phyloP scores from a whole-genome alignment of 2,113 vertebrate genomes.

The Pyxicephalus adspersus region DNA sequence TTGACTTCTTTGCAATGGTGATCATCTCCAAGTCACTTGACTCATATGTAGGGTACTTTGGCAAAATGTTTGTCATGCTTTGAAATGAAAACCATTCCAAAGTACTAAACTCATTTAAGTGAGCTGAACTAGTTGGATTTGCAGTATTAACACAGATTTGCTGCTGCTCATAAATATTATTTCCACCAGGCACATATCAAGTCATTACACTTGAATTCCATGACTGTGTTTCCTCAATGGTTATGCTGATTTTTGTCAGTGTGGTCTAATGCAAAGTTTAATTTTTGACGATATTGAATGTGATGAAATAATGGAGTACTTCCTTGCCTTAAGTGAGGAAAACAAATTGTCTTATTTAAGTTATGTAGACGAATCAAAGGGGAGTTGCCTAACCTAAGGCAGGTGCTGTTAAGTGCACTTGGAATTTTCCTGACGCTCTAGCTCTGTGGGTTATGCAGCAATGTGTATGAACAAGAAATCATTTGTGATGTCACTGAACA shows the following conservation, averaged over 20 bases:
- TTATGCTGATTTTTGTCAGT: conserved; percentile 67
- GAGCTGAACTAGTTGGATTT: conserved; percentile 43
- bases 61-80: not conserved
- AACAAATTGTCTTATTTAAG: conserved; percentile 77
- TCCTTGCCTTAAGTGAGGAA: conserved; percentile 79
- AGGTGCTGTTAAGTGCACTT: conserved; percentile 56
- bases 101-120: not conserved
- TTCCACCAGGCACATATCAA: conserved; percentile 62
- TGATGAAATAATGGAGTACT: conserved; percentile 79
- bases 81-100: not conserved
- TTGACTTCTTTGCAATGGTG: not conserved
- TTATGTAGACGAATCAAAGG: conserved; percentile 96
- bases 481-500: conserved; percentile 78
- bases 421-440: conserved; percentile 9
- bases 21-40: conserved; percentile 7
- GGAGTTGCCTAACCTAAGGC: conserved; percentile 79
- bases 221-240: conserved; percentile 70
- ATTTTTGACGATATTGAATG: conserved; percentile 86
- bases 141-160: conserved; percentile 54
- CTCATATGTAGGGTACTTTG: conserved; percentile 17
- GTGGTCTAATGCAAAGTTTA: conserved; percentile 85
- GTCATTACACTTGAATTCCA: conserved; percentile 76
- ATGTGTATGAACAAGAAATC: not conserved
- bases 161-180: conserved; percentile 65
- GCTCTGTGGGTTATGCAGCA: conserved; percentile 20